These are phyloP conservation scores for Temnothorax ravouxi DNA, from an alignment of 2,888 invertebrate genomes.

Conservation along the genomic window DNA sequence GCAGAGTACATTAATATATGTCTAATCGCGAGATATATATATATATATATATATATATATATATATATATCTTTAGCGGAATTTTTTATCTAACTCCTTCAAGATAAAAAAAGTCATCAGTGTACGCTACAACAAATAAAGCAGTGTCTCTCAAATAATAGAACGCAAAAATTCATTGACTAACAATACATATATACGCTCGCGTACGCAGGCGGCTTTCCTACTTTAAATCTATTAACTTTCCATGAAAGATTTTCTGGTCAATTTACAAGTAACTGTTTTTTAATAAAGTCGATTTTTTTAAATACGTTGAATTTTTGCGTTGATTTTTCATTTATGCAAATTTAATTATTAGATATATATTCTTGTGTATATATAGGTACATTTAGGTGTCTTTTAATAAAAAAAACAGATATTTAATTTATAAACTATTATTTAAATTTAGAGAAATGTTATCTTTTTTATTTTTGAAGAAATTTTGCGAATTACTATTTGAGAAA, in stretches of 20 bases:
- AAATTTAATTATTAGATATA: slow-evolving; percentile 7
- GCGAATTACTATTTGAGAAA: background rate
- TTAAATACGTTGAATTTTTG: background rate
- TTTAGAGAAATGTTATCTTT: background rate
- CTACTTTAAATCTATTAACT: background rate
- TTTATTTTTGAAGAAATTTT: background rate
- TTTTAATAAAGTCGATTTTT: background rate
- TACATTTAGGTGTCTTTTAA: too few species aligned
- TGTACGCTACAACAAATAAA: background rate
- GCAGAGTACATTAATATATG: background rate
- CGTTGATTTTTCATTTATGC: background rate
- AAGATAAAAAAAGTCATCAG: background rate
- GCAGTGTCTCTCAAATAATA: background rate
- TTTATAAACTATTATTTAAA: background rate
- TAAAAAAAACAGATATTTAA: background rate
- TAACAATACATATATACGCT: background rate
- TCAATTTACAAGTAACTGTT: background rate
- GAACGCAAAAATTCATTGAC: background rate
- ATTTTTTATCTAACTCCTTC: slow-evolving; percentile 19
- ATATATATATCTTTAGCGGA: background rate
- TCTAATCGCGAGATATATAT: slow-evolving; percentile 29
- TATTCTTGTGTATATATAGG: background rate
- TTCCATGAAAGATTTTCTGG: background rate
- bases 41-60: too few species aligned
- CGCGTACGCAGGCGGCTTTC: background rate